Base-by-base conservation (phyloP, 2,888 invertebrate species). In the Dione vanillae region DNA sequence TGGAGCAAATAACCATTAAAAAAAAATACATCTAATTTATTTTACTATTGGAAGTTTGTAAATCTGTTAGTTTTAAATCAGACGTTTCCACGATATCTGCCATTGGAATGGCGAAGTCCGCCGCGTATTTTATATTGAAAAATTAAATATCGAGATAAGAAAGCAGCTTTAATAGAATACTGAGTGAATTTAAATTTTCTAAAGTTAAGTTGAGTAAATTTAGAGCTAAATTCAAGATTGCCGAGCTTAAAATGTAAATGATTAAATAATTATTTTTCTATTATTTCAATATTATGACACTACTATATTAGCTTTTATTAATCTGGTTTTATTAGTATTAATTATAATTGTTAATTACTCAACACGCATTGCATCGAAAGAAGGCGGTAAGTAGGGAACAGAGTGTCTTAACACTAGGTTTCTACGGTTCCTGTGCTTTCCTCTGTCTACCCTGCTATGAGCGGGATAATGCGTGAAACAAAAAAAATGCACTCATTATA, bases 61-160 rank as follows among this genome's bases (percentile, higher is more conserved):
- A 56, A 56, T 56, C 56, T 56, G 56, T 56, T 56, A 14, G 56
- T 56, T 56, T 56, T 40, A 19, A 56, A 56, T 56, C 11, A 16
- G 37, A 37, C 16, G 7, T 16, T 16, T 19, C 16, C 56, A 56
- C 8, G 54, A 54, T 54, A 56, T 56, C 11, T 56, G 16, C 56
- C 11, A 16, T 40, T 56, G 37, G 16, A 56, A 40, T 56, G 56
- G 56, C 0, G 11, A 54, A 40, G 37, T 56, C 16, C 56, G 11
- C 56, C 37, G 37, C 56, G 56, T 56, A 56, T 56, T 56, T 56
- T 56, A 40, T 59, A 59, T 59, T 41, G 20, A n/a, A 59, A 61
- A 27, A 61, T 43, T 61, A 61, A 61, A 61, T 61, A 61, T 61
- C 27, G 43, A 43, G 41, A 43, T 43, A 35, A 11, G 43, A 45